Percentiles rank a stretch among this genome's conserved stretches.
Evolutionary conservation across 1,140 invertebrate species (phyloP).

Genomic region (Pogonomyrmex californicus): DNA sequence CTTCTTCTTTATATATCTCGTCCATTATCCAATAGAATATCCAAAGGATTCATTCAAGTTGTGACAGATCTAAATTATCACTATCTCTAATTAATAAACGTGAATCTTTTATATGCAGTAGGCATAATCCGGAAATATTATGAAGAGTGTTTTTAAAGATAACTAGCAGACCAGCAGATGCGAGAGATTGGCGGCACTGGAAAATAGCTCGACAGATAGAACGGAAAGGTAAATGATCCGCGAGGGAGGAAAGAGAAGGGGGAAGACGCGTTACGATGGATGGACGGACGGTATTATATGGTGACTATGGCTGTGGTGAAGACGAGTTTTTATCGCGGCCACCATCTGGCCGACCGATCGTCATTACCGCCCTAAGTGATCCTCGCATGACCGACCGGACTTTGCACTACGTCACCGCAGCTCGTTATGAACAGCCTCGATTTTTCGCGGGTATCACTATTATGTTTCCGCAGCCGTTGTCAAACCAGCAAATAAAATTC

Average conservation of each 20-base stretch:
- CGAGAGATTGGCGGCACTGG: slow-evolving; percentile 42
- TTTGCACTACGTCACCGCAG: slow-evolving; percentile 67
- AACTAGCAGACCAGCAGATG: slow-evolving; percentile 4
- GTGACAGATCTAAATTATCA: neutral
- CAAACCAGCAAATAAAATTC: neutral
- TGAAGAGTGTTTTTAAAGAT: slow-evolving; percentile 1
- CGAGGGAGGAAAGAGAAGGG: neutral
- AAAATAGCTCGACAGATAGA: slow-evolving; percentile 54
- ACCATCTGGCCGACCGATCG: slow-evolving; percentile 85
- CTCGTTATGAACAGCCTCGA: slow-evolving; percentile 70
- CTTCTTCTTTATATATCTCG: neutral
- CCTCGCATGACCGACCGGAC: slow-evolving; percentile 76
- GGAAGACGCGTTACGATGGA: slow-evolving; percentile 69
- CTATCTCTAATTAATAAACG: neutral
- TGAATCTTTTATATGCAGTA: neutral
- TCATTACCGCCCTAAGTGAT: slow-evolving; percentile 86
- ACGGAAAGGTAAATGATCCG: slow-evolving; percentile 58
- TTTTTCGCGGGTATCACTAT: slow-evolving; percentile 65
- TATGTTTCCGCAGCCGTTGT: neutral
- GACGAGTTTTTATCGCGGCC: slow-evolving; percentile 85
- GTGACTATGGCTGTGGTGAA: slow-evolving; percentile 77
- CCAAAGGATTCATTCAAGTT: neutral
- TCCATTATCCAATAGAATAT: neutral
- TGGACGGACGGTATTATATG: slow-evolving; percentile 82
- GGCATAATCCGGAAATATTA: neutral